These are phyloP conservation scores for Steromphala cineraria DNA, from an alignment of 2,888 invertebrate species.

Conservation along the genomic window DNA sequence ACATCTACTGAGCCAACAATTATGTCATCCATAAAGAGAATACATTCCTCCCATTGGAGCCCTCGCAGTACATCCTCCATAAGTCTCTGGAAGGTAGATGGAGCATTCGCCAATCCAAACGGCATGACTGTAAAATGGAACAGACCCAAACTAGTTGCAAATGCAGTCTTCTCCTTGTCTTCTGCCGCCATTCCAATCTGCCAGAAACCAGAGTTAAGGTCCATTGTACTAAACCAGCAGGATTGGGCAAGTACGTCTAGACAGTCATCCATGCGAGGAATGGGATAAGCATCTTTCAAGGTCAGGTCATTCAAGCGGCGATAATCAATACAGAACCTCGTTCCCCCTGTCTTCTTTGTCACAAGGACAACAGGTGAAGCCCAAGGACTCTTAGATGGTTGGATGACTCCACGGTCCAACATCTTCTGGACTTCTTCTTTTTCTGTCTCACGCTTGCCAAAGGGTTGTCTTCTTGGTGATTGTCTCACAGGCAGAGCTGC, in stretches of 20 bases:
- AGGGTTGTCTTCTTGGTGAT: constrained; percentile 28
- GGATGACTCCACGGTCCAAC: constrained; percentile 19
- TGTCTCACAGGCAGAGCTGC: constrained; percentile 21
- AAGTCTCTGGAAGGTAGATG: constrained; percentile 46
- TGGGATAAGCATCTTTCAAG: constrained; percentile 27
- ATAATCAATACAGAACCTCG: constrained; percentile 36
- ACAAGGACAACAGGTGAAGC: constrained; percentile 35
- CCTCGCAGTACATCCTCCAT: constrained; percentile 43
- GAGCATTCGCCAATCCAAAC: constrained; percentile 45
- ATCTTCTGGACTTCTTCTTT: constrained; percentile 19
- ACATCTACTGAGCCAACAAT: constrained; percentile 28
- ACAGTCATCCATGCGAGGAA: constrained; percentile 30
- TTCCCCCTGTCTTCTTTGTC: constrained; percentile 31
- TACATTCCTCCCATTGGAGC: constrained; percentile 32
- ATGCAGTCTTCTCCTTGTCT: constrained; percentile 23
- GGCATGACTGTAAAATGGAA: constrained; percentile 28
- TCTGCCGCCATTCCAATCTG: constrained; percentile 22
- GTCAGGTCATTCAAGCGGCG: constrained; percentile 32
- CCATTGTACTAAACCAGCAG: constrained; percentile 18
- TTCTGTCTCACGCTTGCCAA: constrained; percentile 23
- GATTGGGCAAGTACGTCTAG: constrained; percentile 26
- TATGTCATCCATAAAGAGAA: constrained; percentile 39
- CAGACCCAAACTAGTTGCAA: constrained; percentile 25
- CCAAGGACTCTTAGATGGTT: constrained; percentile 29
- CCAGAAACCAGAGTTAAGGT: constrained; percentile 23